These are phyloP conservation scores for Pocillopora grandis DNA, from an alignment of 92 coral and sea anemone species.

Conservation along the genomic window DNA sequence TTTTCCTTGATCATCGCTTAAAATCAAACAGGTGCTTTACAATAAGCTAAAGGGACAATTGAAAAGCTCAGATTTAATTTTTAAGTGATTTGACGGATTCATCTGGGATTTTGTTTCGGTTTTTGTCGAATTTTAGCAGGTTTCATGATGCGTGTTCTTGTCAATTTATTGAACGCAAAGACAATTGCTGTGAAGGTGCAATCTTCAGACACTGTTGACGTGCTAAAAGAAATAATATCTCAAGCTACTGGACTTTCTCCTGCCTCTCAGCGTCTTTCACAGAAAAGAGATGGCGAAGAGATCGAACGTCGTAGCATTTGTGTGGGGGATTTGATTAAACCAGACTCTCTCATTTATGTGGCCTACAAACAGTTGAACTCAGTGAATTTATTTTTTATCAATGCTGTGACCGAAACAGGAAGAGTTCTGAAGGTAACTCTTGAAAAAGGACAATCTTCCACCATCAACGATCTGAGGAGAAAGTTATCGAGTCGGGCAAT, in stretches of 20 bases:
- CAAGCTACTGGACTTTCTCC: slow-evolving; percentile 17
- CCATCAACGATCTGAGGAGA: slow-evolving; percentile 1
- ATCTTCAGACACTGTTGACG: slow-evolving; percentile 16
- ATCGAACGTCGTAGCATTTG: slow-evolving; percentile 6
- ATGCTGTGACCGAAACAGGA: slow-evolving; percentile 38
- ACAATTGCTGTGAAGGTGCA: slow-evolving; percentile 17
- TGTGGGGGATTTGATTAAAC: slow-evolving; percentile 22
- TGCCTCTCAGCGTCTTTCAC: slow-evolving; percentile 14
- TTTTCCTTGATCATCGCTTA: no score
- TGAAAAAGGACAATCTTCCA: slow-evolving; percentile 21
- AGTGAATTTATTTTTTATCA: slow-evolving; percentile 12
- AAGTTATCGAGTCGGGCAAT: neutral
- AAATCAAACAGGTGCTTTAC: no score
- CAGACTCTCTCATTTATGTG: neutral
- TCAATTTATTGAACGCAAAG: slow-evolving; percentile 38
- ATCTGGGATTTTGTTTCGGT: no score
- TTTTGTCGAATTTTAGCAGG: no score
- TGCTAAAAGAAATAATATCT: slow-evolving; percentile 27
- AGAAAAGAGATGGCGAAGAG: neutral
- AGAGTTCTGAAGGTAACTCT: slow-evolving; percentile 18
- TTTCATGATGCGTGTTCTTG: slow-evolving; percentile 3
- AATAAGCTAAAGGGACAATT: no score
- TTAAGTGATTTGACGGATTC: no score
- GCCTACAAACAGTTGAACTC: neutral
- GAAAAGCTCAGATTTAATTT: no score